These are phyloP conservation scores for Danaus melanippus DNA, from an alignment of 1,140 invertebrate genomes.

Conservation along the genomic window DNA sequence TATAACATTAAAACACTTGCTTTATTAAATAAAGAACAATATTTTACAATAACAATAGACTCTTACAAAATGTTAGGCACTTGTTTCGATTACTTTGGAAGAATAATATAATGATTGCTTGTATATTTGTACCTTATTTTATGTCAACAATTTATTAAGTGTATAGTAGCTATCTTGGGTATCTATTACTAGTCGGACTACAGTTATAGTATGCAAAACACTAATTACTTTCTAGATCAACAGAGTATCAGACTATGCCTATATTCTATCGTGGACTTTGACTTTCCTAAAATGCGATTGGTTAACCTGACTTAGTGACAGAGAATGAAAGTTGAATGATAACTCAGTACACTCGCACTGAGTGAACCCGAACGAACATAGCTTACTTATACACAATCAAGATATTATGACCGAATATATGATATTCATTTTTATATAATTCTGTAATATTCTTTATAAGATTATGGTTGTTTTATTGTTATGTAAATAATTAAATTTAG, in stretches of 20 bases:
- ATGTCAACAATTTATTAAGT: conserved; percentile 6
- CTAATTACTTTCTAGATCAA: conserved; percentile 27
- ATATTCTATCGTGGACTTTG: conserved; percentile 14
- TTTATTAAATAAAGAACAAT: conserved; percentile 36
- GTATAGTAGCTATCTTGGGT: conserved; percentile 8
- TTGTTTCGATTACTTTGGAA: conserved; percentile 46
- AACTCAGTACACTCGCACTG: too few relatives aligned
- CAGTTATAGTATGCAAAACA: conserved; percentile 14
- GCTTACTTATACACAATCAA: too few relatives aligned
- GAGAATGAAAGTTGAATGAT: neutral
- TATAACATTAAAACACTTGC: conserved; percentile 48
- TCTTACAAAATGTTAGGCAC: conserved; percentile 48
- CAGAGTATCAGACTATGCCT: conserved; percentile 15
- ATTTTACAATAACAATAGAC: conserved; percentile 42
- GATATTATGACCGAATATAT: too few relatives aligned
- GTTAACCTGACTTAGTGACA: conserved; percentile 5
- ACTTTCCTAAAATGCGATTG: conserved; percentile 28
- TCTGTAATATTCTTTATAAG: too few relatives aligned
- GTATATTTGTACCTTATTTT: conserved; percentile 17
- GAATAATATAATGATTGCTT: conserved; percentile 19
- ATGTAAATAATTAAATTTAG: too few relatives aligned
- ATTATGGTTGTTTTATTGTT: too few relatives aligned
- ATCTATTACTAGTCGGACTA: conserved; percentile 8
- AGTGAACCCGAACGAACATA: too few relatives aligned
- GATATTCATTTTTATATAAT: too few relatives aligned